Percentiles rank a stretch among this genome's conserved stretches.
Evolutionary conservation across 2,113 vertebrate species (phyloP).

Genomic region (Dicaeum eximium): DNA sequence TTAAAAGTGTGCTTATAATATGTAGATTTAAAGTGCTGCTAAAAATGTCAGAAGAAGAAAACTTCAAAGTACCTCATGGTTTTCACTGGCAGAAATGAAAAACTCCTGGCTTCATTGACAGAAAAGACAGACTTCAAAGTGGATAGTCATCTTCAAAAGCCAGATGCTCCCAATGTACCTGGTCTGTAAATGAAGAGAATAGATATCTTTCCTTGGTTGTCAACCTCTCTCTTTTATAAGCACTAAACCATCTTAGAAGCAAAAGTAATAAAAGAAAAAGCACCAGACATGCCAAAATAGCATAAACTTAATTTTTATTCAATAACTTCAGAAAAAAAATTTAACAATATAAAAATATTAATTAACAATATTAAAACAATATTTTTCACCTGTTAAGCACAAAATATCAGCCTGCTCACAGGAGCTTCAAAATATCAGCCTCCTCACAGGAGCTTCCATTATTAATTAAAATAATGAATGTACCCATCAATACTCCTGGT

Average conservation of each 20-base stretch:
- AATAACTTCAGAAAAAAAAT: background rate
- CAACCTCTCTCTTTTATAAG: background rate
- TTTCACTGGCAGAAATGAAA: background rate
- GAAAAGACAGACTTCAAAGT: slow-evolving; percentile 28
- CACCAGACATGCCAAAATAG: background rate
- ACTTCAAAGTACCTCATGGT: slow-evolving; percentile 12
- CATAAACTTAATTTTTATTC: background rate
- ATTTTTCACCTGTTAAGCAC: background rate
- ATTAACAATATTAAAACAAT: background rate
- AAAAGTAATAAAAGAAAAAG: background rate
- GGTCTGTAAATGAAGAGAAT: background rate
- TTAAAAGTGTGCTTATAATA: background rate
- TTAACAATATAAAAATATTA: too few relatives aligned
- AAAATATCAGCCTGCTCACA: background rate
- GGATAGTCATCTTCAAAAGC: slow-evolving; percentile 1
- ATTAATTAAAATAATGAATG: background rate
- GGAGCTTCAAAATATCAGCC: background rate
- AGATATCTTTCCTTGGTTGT: background rate
- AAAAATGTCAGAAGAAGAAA: background rate
- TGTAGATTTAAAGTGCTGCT: background rate
- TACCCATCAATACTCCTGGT: background rate
- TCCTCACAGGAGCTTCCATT: background rate
- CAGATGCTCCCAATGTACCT: background rate
- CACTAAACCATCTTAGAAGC: background rate
- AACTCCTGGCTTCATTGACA: background rate